Evolutionary conservation across 1,140 invertebrate genomes (phyloP).

Genomic region (Subanguina moxae): DNA sequence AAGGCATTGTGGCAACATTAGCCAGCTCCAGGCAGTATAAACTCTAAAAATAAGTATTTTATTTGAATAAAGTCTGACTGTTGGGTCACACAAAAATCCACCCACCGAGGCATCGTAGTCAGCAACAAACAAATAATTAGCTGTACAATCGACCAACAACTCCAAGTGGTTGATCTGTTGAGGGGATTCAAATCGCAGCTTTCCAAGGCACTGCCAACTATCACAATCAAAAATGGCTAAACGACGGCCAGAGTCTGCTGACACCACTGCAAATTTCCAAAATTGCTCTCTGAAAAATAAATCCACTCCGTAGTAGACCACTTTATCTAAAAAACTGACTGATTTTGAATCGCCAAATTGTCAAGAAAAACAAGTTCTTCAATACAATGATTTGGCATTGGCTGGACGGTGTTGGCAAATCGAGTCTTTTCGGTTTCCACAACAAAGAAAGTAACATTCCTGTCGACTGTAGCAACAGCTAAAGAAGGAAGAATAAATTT

Average conservation of each 20-base stretch:
- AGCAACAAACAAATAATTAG: slow-evolving; percentile 30
- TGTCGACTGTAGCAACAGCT: slow-evolving; percentile 30
- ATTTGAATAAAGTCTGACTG: background rate
- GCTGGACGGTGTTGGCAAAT: slow-evolving; percentile 21
- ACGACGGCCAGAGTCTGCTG: slow-evolving; percentile 35
- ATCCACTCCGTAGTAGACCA: background rate
- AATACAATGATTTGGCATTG: slow-evolving; percentile 26
- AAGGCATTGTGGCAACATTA: slow-evolving; percentile 18
- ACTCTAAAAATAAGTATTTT: slow-evolving; percentile 26
- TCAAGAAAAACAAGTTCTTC: slow-evolving; percentile 40
- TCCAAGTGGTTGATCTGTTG: slow-evolving; percentile 25
- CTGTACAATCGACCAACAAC: slow-evolving; percentile 23
- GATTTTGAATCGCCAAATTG: slow-evolving; percentile 30
- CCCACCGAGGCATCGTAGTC: slow-evolving; percentile 34
- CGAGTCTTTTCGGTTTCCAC: slow-evolving; percentile 24
- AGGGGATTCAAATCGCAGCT: slow-evolving; percentile 33
- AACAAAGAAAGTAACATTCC: slow-evolving; percentile 30
- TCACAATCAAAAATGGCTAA: slow-evolving; percentile 39
- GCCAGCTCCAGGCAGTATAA: slow-evolving; percentile 35
- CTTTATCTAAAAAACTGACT: slow-evolving; percentile 15
- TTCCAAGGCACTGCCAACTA: slow-evolving; percentile 33
- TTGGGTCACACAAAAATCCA: background rate
- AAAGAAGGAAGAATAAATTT: too few species aligned
- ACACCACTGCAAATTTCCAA: slow-evolving; percentile 37
- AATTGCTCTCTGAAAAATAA: slow-evolving; percentile 23